Evolutionary conservation across 2,888 invertebrate genomes (phyloP).

Genomic region (Shargacucullia verbasci): DNA sequence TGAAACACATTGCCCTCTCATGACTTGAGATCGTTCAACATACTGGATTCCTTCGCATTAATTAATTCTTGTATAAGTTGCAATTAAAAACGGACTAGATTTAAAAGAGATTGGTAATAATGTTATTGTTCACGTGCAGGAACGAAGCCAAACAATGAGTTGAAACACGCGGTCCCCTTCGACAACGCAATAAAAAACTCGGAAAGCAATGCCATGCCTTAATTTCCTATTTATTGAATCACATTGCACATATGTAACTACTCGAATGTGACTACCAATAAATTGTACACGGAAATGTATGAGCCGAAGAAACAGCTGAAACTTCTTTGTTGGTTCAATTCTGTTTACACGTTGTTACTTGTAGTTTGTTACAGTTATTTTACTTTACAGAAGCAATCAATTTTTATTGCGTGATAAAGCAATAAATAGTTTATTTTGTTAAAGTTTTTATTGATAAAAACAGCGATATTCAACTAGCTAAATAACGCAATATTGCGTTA

Average conservation of each 20-base stretch:
- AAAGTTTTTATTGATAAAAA: neutral
- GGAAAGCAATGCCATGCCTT: slow-evolving; percentile 55
- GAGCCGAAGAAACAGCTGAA: slow-evolving; percentile 25
- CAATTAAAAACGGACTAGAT: slow-evolving; percentile 63
- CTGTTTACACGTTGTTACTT: slow-evolving; percentile 4
- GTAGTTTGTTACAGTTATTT: slow-evolving; percentile 15
- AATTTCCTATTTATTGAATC: slow-evolving; percentile 63
- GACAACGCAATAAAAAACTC: slow-evolving; percentile 62
- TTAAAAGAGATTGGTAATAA: slow-evolving; percentile 61
- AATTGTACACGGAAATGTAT: slow-evolving; percentile 20
- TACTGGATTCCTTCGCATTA: slow-evolving; percentile 63
- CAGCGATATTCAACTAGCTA: neutral
- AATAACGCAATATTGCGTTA: neutral
- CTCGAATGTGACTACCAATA: slow-evolving; percentile 21
- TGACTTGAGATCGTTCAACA: slow-evolving; percentile 59
- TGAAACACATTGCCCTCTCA: slow-evolving; percentile 65
- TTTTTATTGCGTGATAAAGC: slow-evolving; percentile 15
- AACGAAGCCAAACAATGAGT: slow-evolving; percentile 67
- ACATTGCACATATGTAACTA: slow-evolving; percentile 33
- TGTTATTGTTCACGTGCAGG: slow-evolving; percentile 64
- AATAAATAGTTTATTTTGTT: neutral
- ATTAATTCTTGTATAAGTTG: slow-evolving; percentile 56
- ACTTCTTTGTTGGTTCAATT: slow-evolving; percentile 25
- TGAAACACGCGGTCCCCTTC: slow-evolving; percentile 53
- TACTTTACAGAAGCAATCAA: slow-evolving; percentile 9